Percentiles rank a stretch among this genome's conserved stretches.
Conservation (phyloP, 2,113 vertebrate species). For the Trematocara macrostoma region DNA sequence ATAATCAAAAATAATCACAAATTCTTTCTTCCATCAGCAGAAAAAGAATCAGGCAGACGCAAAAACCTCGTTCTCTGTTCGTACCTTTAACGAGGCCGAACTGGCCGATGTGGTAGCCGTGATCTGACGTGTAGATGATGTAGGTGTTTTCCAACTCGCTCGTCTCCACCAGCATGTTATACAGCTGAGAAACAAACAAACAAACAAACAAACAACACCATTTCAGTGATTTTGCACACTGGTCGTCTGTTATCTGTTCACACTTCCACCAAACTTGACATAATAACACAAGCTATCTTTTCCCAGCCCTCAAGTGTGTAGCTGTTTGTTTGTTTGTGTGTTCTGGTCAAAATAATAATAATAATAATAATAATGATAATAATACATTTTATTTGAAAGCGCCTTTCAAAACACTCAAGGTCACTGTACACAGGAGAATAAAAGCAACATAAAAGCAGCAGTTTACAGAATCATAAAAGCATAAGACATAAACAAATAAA, state of each 20-base stretch:
- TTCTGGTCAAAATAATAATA: too few species aligned
- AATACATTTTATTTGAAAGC: too few species aligned
- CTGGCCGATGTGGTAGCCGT: conserved; percentile 96
- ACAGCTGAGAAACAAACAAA: conserved; percentile 73
- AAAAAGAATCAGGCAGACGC: rapidly evolving
- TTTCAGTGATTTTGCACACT: neutral
- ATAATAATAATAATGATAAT: too few species aligned
- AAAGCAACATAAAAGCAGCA: too few species aligned
- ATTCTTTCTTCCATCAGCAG: neutral
- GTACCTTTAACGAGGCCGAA: conserved; percentile 94
- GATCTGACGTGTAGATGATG: conserved; percentile 93
- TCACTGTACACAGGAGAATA: too few species aligned
- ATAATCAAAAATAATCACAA: neutral
- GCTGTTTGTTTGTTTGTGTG: neutral
- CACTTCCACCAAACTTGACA: neutral
- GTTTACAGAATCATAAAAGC: too few species aligned
- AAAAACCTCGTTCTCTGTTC: neutral
- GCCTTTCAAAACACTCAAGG: too few species aligned
- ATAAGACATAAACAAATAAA: too few species aligned
- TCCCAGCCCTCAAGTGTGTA: neutral
- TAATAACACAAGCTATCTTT: neutral
- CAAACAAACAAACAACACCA: neutral
- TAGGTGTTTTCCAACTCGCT: conserved; percentile 95
- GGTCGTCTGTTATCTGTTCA: neutral
- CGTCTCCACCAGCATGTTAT: conserved; percentile 84